phyloP scores from a whole-genome alignment of 2,797 vertebrate species.

The Xenopus petersii region DNA sequence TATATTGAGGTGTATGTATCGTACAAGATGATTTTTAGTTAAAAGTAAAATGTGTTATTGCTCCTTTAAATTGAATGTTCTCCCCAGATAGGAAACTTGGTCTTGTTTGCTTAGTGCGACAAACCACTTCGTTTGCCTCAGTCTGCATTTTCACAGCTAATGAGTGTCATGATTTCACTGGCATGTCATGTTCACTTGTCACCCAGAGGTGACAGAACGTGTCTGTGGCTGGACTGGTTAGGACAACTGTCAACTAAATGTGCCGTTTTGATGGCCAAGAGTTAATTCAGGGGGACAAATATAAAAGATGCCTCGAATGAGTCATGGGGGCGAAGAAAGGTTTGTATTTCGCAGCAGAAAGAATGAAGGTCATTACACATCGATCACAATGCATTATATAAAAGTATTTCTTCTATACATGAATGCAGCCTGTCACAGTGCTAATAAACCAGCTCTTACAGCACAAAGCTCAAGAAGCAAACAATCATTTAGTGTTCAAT shows the following conservation, averaged over 20 bases:
- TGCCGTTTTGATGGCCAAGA: constrained; percentile 29
- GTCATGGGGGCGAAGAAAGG: not conserved
- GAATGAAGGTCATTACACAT: constrained; percentile 37
- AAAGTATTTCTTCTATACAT: not conserved
- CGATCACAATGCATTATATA: constrained; percentile 28
- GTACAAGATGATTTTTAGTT: too few species aligned
- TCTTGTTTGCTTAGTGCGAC: constrained; percentile 9
- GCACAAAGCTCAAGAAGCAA: not conserved
- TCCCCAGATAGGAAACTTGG: not conserved
- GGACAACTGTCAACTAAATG: constrained; percentile 45
- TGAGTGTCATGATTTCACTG: constrained; percentile 42
- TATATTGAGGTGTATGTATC: too few species aligned
- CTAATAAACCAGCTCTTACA: constrained; percentile 5
- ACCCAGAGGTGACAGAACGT: constrained; percentile 44
- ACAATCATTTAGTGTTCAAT: constrained; percentile 3
- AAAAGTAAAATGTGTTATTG: not conserved
- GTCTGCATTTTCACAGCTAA: constrained; percentile 43
- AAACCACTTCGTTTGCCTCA: constrained; percentile 18
- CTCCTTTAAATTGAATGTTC: not conserved
- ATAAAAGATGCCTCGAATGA: constrained; percentile 16
- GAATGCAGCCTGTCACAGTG: constrained; percentile 26
- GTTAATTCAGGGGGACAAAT: constrained; percentile 41
- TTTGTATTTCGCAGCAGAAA: constrained; percentile 4
- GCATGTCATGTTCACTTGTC: constrained; percentile 47
- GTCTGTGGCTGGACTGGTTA: constrained; percentile 44